phyloP scores from a whole-genome alignment of 2,113 vertebrate species.

The Potamarius usumacintae region DNA sequence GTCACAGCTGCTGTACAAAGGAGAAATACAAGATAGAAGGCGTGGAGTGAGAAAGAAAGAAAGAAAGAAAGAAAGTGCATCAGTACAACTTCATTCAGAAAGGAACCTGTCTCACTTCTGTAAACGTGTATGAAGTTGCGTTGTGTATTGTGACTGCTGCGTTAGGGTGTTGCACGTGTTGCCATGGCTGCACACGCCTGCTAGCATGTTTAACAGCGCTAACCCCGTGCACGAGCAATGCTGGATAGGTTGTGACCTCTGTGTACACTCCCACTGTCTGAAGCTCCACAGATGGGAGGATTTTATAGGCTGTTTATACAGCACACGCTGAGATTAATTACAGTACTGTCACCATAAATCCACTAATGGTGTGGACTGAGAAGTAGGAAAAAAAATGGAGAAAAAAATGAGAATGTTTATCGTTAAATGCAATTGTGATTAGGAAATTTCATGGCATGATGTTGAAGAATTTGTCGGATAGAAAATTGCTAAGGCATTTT shows the following conservation, averaged over 20 bases:
- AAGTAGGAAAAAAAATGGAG: not conserved
- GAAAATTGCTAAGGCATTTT: not conserved
- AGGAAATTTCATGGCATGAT: not conserved
- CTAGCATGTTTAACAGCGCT: conserved; percentile 40
- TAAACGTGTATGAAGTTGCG: conserved; percentile 15
- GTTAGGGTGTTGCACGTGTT: conserved; percentile 44
- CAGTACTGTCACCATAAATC: conserved; percentile 32
- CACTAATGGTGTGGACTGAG: conserved; percentile 4
- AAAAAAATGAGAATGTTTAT: not conserved
- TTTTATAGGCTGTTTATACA: conserved; percentile 51
- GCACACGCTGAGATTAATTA: conserved; percentile 46
- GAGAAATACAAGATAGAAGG: conserved; percentile 57
- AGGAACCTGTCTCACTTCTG: conserved; percentile 7
- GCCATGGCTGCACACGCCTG: conserved; percentile 31
- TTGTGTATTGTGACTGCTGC: conserved; percentile 22
- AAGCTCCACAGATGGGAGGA: conserved; percentile 40
- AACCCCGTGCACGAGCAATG: conserved; percentile 42
- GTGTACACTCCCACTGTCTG: conserved; percentile 45
- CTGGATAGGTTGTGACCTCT: conserved; percentile 49
- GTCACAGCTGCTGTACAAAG: conserved; percentile 49
- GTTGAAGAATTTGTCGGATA: no score
- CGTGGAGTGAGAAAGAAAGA: conserved; percentile 4
- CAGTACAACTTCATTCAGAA: not conserved
- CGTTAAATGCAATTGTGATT: conserved; percentile 4
- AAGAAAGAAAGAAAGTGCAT: conserved; percentile 35